Base-by-base conservation (phyloP, 2,888 invertebrate species). In the Nasonovia ribisnigri region DNA sequence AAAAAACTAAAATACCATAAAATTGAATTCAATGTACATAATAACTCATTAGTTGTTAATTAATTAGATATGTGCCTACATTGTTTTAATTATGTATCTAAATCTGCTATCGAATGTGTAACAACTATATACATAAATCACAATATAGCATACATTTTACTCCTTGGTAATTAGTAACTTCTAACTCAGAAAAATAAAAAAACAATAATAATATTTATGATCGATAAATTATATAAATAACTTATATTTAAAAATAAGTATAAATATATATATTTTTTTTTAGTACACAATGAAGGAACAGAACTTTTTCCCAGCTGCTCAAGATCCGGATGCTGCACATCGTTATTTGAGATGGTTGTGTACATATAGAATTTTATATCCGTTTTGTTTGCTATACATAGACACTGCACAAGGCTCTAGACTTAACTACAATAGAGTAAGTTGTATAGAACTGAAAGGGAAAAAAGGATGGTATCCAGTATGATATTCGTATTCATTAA, bases 341-440 rank as follows among this genome's bases (percentile, higher is more conserved):
- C 67, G 90, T n/a, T 67, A n/a, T 46, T 13, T 90, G 20, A 67
- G 67, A 90, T 67, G 60, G 90, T 11, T 90, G 46, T 90, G 67
- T 67, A n/a, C 90, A 48, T 90, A 46, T n/a, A 26, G 11, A 48
- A 46, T 90, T n/a, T n/a, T 54, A n/a, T 67, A 90, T 90, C 90
- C 90, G 0, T 10, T 20, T 29, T 90, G 90, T 48, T 67, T 13
- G 48, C 16, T 67, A 0, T 67, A n/a, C 5, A 46, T 90, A 46
- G 24, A 43, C 36, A 20, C 48, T 20, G n/a, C n/a, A n/a, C 90
- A 90, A 90, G 90, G 90, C 8, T 46, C 16, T 48, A 43, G 20
- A 67, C 20, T 20, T 67, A 90, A 20, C 24, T 67, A 90, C 48
- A 90, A n/a, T 10, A 67, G 24, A 90, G 90, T 90, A 90, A 90